These are phyloP conservation scores for Hystrix brachyura DNA, from an alignment of 2,113 vertebrate species.

Conservation along the genomic window DNA sequence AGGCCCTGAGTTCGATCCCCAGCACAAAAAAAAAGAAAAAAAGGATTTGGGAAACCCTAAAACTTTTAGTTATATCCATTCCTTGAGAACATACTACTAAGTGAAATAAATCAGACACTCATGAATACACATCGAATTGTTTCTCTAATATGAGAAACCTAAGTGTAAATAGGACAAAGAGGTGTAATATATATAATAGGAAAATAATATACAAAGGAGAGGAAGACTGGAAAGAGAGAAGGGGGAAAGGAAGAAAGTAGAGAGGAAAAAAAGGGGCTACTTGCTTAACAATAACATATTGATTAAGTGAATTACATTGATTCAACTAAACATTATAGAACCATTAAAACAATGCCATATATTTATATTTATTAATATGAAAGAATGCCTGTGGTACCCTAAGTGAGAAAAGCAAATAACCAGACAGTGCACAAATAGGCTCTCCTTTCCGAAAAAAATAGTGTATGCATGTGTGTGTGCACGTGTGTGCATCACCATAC, in stretches of 20 bases:
- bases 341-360: neutral
- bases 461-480: accelerated
- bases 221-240: neutral
- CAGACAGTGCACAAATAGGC: neutral
- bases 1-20: no score
- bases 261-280: neutral
- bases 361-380: neutral
- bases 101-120: no score
- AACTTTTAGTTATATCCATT: no score
- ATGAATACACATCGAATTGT: no score
- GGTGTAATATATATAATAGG: no score
- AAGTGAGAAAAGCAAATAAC: neutral
- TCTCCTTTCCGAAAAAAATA: neutral
- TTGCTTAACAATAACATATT: neutral
- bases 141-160: no score
- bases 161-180: no score
- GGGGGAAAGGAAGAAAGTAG: neutral
- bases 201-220: no score
- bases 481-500: accelerated
- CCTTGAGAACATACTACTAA: no score
- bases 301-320: neutral
- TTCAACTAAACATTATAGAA: neutral
- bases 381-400: neutral
- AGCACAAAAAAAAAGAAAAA: no score
- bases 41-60: no score